Evolutionary conservation across 2,113 vertebrate species (phyloP).

Genomic region (Pelusios castaneus): DNA sequence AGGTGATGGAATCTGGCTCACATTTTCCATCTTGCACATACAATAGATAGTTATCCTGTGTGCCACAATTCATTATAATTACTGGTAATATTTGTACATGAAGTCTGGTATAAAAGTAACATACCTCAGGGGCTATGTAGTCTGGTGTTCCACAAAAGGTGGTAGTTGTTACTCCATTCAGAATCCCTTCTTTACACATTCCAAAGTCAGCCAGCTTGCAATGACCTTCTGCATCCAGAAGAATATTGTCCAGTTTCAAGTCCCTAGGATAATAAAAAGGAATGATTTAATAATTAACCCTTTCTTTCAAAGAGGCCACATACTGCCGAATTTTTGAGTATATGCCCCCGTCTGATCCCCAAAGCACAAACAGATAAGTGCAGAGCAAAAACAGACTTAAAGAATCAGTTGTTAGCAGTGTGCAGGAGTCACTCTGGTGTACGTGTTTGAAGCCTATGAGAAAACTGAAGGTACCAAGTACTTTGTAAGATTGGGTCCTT

Average conservation of each 20-base stretch:
- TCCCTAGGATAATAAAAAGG: constrained; percentile 83
- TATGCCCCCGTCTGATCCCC: not conserved
- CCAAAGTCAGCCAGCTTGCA: constrained; percentile 99
- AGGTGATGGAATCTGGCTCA: not conserved
- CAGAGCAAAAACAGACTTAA: not conserved
- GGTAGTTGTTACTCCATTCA: constrained; percentile 95
- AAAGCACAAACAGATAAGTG: not conserved
- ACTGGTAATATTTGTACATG: not conserved
- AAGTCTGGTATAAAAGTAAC: not conserved
- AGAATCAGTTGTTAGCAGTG: fast-evolving
- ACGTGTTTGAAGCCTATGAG: no score
- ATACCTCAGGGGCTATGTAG: constrained; percentile 98
- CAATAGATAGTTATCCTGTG: not conserved
- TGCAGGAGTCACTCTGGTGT: not conserved
- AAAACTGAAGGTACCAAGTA: not conserved
- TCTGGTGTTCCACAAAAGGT: constrained; percentile 99
- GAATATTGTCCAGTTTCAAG: constrained; percentile 99
- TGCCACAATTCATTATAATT: not conserved
- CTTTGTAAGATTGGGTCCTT: not conserved
- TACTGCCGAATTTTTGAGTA: not conserved
- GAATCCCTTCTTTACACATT: constrained; percentile 98
- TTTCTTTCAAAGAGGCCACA: not conserved
- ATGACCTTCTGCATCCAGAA: constrained; percentile 97
- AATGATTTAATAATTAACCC: not conserved
- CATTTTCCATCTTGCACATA: not conserved